Percentiles rank a stretch among this genome's conserved stretches.
These are phyloP conservation scores for Fistularia commersonii DNA, from an alignment of 2,797 vertebrate species.

Conservation along the genomic window DNA sequence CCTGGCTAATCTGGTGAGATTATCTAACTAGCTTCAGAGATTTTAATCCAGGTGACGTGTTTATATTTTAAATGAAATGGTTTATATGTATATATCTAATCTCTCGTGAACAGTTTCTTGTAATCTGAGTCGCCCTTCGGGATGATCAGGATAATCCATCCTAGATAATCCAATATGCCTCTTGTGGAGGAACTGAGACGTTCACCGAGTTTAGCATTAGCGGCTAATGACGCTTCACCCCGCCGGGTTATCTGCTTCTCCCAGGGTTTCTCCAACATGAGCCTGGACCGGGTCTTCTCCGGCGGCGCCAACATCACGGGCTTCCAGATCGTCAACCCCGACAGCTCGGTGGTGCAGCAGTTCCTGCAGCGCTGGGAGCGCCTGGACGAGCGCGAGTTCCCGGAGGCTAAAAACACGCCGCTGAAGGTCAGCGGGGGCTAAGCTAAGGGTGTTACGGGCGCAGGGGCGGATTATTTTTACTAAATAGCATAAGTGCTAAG, in stretches of 20 bases:
- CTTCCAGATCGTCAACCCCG: conserved; percentile 96
- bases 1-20: conserved; percentile 95
- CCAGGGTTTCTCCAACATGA: conserved; percentile 93
- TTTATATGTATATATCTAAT: no score
- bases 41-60: no score
- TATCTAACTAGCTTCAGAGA: not conserved
- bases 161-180: no score
- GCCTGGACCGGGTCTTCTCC: conserved; percentile 88
- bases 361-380: conserved; percentile 97
- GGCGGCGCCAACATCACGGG: conserved; percentile 96
- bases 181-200: no score
- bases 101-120: no score
- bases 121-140: no score
- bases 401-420: conserved; percentile 91
- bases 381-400: conserved; percentile 96
- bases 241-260: conserved; percentile 44
- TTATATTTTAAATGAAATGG: no score
- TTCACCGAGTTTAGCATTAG: no score
- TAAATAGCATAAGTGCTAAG: no score
- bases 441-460: conserved; percentile 29
- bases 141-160: no score
- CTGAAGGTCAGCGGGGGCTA: conserved; percentile 81
- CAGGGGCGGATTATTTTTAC: conserved; percentile 25
- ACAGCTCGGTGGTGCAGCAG: conserved; percentile 93
- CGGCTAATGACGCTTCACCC: no score